A percentile compares a stretch with the other conserved stretches of the same genome.
These are phyloP conservation scores for Gadus macrocephalus DNA, from an alignment of 2,113 vertebrate species.

Conservation along the genomic window DNA sequence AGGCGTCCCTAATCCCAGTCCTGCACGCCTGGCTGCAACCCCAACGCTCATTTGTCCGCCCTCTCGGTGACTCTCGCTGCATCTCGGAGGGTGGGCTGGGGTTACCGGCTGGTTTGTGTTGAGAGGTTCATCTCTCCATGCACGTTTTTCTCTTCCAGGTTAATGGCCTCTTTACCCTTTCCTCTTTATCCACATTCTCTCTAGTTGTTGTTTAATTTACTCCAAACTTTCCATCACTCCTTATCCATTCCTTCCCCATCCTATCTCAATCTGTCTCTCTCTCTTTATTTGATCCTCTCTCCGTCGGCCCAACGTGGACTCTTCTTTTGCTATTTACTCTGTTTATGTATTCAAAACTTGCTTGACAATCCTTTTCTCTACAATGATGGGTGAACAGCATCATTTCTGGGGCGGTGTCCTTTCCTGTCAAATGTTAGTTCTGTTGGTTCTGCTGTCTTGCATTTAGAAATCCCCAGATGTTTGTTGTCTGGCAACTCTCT, in stretches of 20 bases:
- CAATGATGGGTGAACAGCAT: too few species aligned
- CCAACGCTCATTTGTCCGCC: conserved; percentile 38
- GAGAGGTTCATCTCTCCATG: conserved; percentile 13
- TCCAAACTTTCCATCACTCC: conserved; percentile 25
- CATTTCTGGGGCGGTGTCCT: too few species aligned
- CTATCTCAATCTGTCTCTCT: conserved; percentile 9
- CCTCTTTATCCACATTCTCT: conserved; percentile 5
- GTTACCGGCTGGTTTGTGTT: conserved; percentile 18
- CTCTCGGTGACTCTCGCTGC: conserved; percentile 17
- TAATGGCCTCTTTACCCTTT: not conserved
- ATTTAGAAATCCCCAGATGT: not conserved
- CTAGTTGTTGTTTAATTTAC: too few species aligned
- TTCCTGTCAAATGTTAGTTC: conserved; percentile 61
- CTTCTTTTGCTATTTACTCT: conserved; percentile 57
- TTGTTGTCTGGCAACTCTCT: not conserved
- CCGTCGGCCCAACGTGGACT: conserved; percentile 46
- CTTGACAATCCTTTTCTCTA: not conserved
- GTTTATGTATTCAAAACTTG: conserved; percentile 80
- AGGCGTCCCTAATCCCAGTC: conserved; percentile 45
- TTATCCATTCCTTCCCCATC: not conserved
- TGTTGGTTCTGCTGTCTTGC: not conserved
- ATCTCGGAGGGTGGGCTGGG: not conserved
- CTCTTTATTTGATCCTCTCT: conserved; percentile 15
- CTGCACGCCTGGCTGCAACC: conserved; percentile 38
- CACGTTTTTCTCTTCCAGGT: not conserved